These are phyloP conservation scores for Psammodynastes pulverulentus DNA, from an alignment of 2,113 vertebrate genomes.

Conservation along the genomic window DNA sequence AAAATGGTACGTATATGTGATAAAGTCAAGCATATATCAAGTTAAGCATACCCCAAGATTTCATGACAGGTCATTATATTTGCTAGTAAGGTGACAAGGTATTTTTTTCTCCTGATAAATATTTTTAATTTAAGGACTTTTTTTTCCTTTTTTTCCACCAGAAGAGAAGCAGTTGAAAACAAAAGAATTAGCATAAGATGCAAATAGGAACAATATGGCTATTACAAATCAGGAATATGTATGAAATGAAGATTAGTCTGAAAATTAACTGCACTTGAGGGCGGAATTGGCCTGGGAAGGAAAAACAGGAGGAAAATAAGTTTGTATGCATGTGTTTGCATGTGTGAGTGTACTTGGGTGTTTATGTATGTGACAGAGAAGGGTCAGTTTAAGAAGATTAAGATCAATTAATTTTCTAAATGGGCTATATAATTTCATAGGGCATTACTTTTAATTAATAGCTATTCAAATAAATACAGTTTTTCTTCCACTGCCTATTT, in stretches of 20 bases:
- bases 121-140: not conserved
- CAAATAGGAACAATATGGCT: not conserved
- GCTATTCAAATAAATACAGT: not conserved
- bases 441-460: not conserved
- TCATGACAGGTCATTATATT: not conserved
- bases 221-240: not conserved
- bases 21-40: not conserved
- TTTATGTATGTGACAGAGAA: not conserved
- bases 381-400: not conserved
- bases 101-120: not conserved
- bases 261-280: not conserved
- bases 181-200: not conserved
- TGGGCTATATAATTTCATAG: not conserved
- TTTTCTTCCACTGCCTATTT: not conserved
- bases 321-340: not conserved
- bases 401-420: not conserved
- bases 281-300: not conserved
- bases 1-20: slow-evolving; percentile 4
- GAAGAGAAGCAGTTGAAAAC: not conserved
- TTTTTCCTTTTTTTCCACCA: not conserved
- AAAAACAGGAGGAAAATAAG: not conserved
- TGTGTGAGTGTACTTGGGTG: not conserved
- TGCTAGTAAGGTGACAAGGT: not conserved
- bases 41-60: not conserved
- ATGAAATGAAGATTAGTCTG: not conserved